phyloP scores from a whole-genome alignment of 2,113 vertebrate species.

The Oceanodroma tethys region DNA sequence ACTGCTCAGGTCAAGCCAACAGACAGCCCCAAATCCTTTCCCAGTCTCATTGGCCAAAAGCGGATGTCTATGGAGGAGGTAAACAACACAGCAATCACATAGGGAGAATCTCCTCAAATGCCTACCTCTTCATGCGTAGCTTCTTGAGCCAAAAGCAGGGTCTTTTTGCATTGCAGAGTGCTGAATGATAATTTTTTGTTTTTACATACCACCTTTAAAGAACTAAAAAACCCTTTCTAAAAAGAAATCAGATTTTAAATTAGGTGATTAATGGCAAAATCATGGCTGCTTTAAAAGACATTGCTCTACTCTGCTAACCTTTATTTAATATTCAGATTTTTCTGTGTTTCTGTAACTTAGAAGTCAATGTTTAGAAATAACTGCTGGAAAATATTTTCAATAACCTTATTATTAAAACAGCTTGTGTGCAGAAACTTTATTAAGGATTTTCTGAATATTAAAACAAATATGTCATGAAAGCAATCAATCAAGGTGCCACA shows the following conservation, averaged over 20 bases:
- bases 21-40: not conserved
- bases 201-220: not conserved
- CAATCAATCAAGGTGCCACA: constrained; percentile 60
- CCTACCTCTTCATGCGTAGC: fast-evolving
- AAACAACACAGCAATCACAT: not conserved
- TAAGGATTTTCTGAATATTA: constrained; percentile 59
- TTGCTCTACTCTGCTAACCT: not conserved
- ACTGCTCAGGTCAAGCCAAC: not conserved
- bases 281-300: not conserved
- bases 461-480: constrained; percentile 57
- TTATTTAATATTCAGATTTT: not conserved
- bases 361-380: constrained; percentile 54
- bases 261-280: not conserved
- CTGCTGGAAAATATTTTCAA: constrained; percentile 53
- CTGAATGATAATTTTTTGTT: not conserved
- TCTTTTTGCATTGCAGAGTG: not conserved
- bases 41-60: not conserved
- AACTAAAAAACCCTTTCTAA: not conserved
- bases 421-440: constrained; percentile 59
- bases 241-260: not conserved
- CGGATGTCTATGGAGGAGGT: not conserved
- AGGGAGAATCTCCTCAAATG: not conserved
- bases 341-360: not conserved
- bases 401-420: constrained; percentile 66
- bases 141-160: not conserved